Base-by-base conservation (phyloP, 2,797 vertebrate genomes). In the Bradypodion ventrale region DNA sequence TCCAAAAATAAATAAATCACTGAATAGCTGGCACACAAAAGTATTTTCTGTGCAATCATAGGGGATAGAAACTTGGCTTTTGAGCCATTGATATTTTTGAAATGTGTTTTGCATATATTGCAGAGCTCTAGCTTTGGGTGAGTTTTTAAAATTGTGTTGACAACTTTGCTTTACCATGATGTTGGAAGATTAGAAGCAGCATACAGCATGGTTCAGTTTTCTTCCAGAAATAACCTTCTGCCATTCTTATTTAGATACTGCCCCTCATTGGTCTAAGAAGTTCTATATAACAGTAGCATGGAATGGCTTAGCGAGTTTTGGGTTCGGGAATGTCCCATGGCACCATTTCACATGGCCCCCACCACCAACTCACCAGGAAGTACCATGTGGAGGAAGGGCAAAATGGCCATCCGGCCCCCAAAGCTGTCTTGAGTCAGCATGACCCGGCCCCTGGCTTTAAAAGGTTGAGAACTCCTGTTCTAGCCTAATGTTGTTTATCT, bases 221-320 rank as follows among this genome's bases (percentile, higher is more conserved):
- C 16, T 35, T 27, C 16, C 29, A 62, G 1, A 60, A 13, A 62
- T 29, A 2, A 62, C 19, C 15, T 42, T 19, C 21, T n/a, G 35
- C 37, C 16, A 19, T 15, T 16, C 4, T 12, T 35, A 8, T 77
- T 37, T 75, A 21, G 32, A 37, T 60, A 1, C 7, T 56, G 2
- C 29, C n/a, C 63, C 3, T 32, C 15, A 1, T 37, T 46, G 42
- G 10, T 12, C 13, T 35, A 52, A 56, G 52, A 65, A 66, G n/a
- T n/a, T n/a, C 60, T 25, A 12, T 35, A 5, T 1, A 1, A 1
- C 5, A 6, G 23, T 29, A 32, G 13, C 5, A 0, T 42, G 12
- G 56, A 49, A 46, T 42, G 35, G 23, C 23, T 37, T 19, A 40
- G 4, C 10, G 35, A 3, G 13, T 59, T 56, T 29, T 21, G n/a